Evolutionary conservation across 2,113 vertebrate species (phyloP).

Genomic region (Myrmecobius fasciatus): DNA sequence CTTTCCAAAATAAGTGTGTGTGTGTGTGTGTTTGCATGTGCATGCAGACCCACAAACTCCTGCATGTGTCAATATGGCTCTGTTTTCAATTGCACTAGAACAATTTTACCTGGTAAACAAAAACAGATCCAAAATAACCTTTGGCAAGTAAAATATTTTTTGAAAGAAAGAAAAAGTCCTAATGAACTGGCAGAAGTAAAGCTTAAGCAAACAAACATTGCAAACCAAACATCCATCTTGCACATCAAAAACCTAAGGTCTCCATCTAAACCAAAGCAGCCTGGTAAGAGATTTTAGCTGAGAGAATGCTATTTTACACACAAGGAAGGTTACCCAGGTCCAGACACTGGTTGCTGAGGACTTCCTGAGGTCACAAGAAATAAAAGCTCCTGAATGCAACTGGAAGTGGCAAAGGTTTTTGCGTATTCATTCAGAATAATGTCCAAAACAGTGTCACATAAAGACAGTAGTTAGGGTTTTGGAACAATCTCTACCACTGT

Average conservation of each 20-base stretch:
- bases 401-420: neutral
- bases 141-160: constrained; percentile 75
- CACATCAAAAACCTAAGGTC: constrained; percentile 72
- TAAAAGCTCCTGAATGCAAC: neutral
- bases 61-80: constrained; percentile 66
- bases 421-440: neutral
- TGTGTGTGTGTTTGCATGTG: neutral
- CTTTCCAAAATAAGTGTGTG: neutral
- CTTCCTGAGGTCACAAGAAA: neutral
- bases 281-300: constrained; percentile 46
- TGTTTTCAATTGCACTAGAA: constrained; percentile 81
- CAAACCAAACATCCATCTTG: constrained; percentile 74
- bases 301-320: constrained; percentile 4
- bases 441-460: neutral
- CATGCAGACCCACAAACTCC: constrained; percentile 38
- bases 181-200: constrained; percentile 79
- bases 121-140: constrained; percentile 82
- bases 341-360: neutral
- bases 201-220: constrained; percentile 79
- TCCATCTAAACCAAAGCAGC: constrained; percentile 64
- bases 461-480: neutral
- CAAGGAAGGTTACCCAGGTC: constrained; percentile 6
- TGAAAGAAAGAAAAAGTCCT: constrained; percentile 79
- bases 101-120: constrained; percentile 83
- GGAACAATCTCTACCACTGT: neutral